phyloP scores from a whole-genome alignment of 2,113 vertebrate species.

The Sisor rabdophorus region DNA sequence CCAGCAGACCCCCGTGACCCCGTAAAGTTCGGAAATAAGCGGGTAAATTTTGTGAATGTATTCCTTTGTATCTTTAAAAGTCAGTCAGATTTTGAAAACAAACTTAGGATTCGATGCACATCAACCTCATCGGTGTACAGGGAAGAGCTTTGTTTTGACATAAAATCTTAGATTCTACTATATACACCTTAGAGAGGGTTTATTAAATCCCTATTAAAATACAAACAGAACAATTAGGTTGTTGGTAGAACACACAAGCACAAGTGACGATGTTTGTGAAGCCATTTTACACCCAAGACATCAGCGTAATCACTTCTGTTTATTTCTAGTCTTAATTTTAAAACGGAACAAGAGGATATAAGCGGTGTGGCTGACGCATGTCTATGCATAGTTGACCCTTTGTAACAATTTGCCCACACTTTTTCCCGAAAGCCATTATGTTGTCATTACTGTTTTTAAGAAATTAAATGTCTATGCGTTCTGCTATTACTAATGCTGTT shows the following conservation, averaged over 20 bases:
- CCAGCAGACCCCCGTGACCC: no score
- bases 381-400: slow-evolving; percentile 4
- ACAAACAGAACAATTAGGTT: not conserved
- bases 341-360: not conserved
- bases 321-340: not conserved
- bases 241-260: not conserved
- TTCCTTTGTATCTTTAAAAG: no score
- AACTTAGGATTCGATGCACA: no score
- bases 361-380: not conserved
- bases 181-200: not conserved
- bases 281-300: not conserved
- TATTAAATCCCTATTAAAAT: no score
- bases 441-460: slow-evolving; percentile 31
- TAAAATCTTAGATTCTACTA: no score
- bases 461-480: slow-evolving; percentile 37
- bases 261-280: not conserved
- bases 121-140: no score
- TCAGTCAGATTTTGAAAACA: no score
- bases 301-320: not conserved
- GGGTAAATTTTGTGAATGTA: no score
- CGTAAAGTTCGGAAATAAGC: no score
- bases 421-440: slow-evolving; percentile 36
- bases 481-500: slow-evolving; percentile 27
- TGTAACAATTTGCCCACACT: slow-evolving; percentile 12
- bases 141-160: no score